phyloP scores from a whole-genome alignment of 2,113 vertebrate genomes.

The Scolopax mira region DNA sequence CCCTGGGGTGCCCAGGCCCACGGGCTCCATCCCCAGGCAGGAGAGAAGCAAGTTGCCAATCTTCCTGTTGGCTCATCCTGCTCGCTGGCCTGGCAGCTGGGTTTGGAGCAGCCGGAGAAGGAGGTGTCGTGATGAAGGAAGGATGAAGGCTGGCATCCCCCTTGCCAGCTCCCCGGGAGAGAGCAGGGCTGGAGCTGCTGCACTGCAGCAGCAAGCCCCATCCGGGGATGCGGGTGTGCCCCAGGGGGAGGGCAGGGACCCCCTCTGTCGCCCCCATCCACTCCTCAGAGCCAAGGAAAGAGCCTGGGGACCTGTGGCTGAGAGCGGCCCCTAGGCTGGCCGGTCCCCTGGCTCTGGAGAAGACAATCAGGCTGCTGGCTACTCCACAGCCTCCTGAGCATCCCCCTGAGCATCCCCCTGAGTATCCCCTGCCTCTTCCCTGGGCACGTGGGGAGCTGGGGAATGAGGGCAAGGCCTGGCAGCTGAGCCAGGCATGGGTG shows the following conservation, averaged over 20 bases:
- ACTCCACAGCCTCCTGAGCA: neutral
- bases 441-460: fast-evolving
- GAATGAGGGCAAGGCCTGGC: neutral
- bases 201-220: constrained; percentile 26
- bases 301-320: constrained; percentile 7
- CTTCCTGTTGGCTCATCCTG: fast-evolving
- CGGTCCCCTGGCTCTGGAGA: neutral
- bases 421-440: neutral
- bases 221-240: neutral
- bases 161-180: neutral
- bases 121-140: neutral
- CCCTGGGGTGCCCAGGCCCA: neutral
- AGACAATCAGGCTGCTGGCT: neutral
- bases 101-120: neutral
- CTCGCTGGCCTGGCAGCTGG: neutral
- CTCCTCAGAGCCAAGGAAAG: neutral
- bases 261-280: neutral
- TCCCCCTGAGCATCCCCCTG: neutral
- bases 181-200: neutral
- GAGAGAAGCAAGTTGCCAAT: neutral
- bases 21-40: neutral
- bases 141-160: neutral
- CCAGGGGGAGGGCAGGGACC: neutral
- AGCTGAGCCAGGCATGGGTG: neutral
- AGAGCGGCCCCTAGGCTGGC: fast-evolving